phyloP scores from a whole-genome alignment of 2,888 invertebrate species.

The Cenopis cana region DNA sequence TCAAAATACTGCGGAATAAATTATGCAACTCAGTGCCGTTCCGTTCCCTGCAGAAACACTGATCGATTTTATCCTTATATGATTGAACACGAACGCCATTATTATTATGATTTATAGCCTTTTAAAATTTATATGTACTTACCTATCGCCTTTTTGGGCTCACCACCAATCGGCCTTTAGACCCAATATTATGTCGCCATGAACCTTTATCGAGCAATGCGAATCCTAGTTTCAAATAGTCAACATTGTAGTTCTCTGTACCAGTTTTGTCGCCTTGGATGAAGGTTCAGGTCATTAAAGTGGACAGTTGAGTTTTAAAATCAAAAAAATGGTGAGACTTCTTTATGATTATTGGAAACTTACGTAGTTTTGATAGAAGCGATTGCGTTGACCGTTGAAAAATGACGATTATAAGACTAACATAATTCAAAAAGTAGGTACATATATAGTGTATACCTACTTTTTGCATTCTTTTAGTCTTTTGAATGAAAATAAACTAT shows the following conservation, averaged over 20 bases:
- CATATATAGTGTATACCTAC: no score
- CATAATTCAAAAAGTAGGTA: no score
- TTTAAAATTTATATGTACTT: slow-evolving; percentile 5
- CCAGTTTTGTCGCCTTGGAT: background rate
- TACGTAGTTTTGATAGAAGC: no score
- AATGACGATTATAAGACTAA: no score
- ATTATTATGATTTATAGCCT: background rate
- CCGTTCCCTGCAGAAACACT: background rate
- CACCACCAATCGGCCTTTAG: slow-evolving; percentile 10
- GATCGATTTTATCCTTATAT: background rate
- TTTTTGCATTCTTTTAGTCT: no score
- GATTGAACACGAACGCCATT: background rate
- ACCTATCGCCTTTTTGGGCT: slow-evolving; percentile 12
- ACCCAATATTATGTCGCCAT: background rate
- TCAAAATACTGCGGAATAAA: no score
- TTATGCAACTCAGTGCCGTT: background rate
- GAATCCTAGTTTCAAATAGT: background rate
- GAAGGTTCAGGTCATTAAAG: background rate
- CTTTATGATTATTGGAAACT: background rate
- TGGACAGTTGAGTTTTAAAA: slow-evolving; percentile 9
- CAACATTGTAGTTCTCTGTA: background rate
- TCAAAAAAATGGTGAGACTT: background rate
- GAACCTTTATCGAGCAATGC: background rate
- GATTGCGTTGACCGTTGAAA: no score
- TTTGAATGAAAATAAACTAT: no score